These are phyloP conservation scores for Dreissena polymorpha DNA, from an alignment of 1,140 invertebrate species.

Conservation along the genomic window DNA sequence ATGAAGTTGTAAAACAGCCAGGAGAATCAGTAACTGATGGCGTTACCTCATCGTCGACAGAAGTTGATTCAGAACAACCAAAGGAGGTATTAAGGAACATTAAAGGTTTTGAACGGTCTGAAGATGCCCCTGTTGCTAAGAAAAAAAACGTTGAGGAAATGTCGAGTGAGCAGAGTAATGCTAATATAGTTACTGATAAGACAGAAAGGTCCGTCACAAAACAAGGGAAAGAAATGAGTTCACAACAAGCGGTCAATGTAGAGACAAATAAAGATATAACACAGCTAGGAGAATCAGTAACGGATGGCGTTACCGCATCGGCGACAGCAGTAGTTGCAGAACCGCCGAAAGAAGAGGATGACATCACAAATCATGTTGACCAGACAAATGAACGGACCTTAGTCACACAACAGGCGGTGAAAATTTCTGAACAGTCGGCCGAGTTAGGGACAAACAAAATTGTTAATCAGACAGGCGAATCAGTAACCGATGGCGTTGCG, in stretches of 20 bases:
- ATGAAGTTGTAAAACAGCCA: not conserved
- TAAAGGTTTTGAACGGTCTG: not conserved
- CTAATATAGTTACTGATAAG: not conserved
- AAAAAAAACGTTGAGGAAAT: not conserved
- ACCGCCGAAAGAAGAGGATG: not conserved
- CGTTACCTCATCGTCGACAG: not conserved
- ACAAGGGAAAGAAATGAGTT: not conserved
- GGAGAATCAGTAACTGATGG: conserved; percentile 1
- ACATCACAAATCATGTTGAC: no score
- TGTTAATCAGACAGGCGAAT: no score
- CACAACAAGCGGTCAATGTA: not conserved
- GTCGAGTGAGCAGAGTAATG: not conserved
- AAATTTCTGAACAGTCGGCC: no score
- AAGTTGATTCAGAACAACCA: not conserved
- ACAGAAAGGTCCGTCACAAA: not conserved
- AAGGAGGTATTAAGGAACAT: not conserved
- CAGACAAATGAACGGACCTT: no score
- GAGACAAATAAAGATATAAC: not conserved
- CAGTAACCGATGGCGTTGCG: no score
- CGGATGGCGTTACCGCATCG: not conserved
- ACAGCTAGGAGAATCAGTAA: not conserved
- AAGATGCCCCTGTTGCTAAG: not conserved
- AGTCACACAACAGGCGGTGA: no score
- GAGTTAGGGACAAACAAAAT: no score
- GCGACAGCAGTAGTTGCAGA: not conserved